These are phyloP conservation scores for Ceriagrion tenellum DNA, from an alignment of 2,888 invertebrate species.

Conservation along the genomic window DNA sequence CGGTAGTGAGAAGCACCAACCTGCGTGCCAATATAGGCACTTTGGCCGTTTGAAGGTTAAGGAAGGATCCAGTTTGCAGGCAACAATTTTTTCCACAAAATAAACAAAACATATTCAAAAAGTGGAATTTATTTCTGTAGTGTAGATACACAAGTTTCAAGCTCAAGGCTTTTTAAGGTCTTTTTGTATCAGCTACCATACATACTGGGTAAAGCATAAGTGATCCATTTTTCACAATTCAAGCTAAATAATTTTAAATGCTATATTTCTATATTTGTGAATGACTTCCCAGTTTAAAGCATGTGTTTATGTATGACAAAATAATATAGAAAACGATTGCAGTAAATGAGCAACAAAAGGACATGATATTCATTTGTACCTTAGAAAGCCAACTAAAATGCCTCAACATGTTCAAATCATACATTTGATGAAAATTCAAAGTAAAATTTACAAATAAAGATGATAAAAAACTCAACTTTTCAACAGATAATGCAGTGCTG, in stretches of 20 bases:
- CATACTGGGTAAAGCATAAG: slow-evolving; percentile 64
- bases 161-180: slow-evolving; percentile 62
- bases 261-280: slow-evolving; percentile 54
- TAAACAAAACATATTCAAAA: slow-evolving; percentile 46
- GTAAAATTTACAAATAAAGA: slow-evolving; percentile 68
- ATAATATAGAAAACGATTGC: slow-evolving; percentile 24
- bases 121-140: slow-evolving; percentile 63
- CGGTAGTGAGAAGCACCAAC: too few relatives aligned
- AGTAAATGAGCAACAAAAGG: slow-evolving; percentile 54
- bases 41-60: too few relatives aligned
- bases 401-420: slow-evolving; percentile 32
- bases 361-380: slow-evolving; percentile 40
- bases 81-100: background rate
- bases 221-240: slow-evolving; percentile 62
- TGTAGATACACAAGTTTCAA: slow-evolving; percentile 65
- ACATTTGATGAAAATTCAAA: slow-evolving; percentile 50
- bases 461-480: slow-evolving; percentile 68
- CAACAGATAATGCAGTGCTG: slow-evolving; percentile 57
- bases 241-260: slow-evolving; percentile 54
- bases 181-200: slow-evolving; percentile 60
- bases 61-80: too few relatives aligned
- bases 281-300: slow-evolving; percentile 58
- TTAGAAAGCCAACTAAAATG: slow-evolving; percentile 36
- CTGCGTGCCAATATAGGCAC: too few relatives aligned
- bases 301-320: background rate